phyloP scores from a whole-genome alignment of 2,888 invertebrate genomes.

The Gari tellinella region DNA sequence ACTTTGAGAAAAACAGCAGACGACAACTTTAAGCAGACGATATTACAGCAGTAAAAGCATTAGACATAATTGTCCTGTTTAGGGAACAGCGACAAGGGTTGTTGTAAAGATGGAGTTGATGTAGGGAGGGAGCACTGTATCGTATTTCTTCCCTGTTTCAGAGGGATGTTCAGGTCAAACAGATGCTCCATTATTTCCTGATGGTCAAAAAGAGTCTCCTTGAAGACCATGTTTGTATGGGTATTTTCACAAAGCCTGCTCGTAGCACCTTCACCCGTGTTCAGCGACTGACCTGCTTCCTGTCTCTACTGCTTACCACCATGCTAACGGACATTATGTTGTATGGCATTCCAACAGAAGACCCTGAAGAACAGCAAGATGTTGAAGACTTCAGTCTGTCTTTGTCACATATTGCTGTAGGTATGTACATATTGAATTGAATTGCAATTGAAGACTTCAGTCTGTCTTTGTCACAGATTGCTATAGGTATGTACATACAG shows the following conservation, averaged over 20 bases:
- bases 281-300: constrained; percentile 80
- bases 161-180: constrained; percentile 38
- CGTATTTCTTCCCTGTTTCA: no score
- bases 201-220: constrained; percentile 70
- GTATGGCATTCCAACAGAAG: constrained; percentile 73
- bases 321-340: constrained; percentile 82
- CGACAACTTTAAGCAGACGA: no score
- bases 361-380: constrained; percentile 67
- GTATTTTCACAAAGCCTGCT: constrained; percentile 79
- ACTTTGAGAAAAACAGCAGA: no score
- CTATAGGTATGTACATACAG: constrained; percentile 70
- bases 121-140: no score
- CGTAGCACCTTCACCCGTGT: constrained; percentile 77
- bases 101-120: no score
- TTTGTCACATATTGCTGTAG: constrained; percentile 67
- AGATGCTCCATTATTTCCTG: constrained; percentile 61
- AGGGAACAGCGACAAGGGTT: no score
- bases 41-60: no score
- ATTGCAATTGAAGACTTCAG: constrained; percentile 9
- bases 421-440: no score
- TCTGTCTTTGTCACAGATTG: constrained; percentile 61
- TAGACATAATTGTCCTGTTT: no score
- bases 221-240: constrained; percentile 82
- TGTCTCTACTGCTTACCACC: constrained; percentile 76
- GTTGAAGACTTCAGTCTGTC: constrained; percentile 41